phyloP scores from a whole-genome alignment of 2,797 vertebrate species.

The Alfaro cultratus region DNA sequence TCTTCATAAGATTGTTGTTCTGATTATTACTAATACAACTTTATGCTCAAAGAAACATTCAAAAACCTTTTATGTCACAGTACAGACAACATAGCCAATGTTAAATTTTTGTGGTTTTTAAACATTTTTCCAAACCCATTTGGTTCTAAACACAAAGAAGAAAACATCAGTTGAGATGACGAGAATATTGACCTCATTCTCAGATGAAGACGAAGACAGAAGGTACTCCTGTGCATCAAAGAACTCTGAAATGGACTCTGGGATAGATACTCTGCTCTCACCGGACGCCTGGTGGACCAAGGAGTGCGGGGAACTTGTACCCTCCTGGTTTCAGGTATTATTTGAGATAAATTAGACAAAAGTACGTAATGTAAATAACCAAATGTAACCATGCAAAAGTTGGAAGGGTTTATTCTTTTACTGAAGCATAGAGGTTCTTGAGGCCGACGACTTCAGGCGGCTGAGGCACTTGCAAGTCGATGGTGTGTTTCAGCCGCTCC shows the following conservation, averaged over 20 bases:
- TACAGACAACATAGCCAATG: background rate
- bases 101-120: background rate
- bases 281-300: constrained; percentile 92
- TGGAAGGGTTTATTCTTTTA: constrained; percentile 69
- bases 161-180: background rate
- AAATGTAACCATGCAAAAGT: background rate
- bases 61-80: background rate
- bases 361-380: background rate
- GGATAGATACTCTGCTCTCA: constrained; percentile 90
- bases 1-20: no score
- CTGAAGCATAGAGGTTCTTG: constrained; percentile 82
- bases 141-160: background rate
- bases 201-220: constrained; percentile 96
- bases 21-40: background rate
- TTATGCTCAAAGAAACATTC: background rate
- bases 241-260: constrained; percentile 95
- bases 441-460: constrained; percentile 86
- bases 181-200: constrained; percentile 89
- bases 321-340: constrained; percentile 78
- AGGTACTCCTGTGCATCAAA: constrained; percentile 97
- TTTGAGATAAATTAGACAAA: background rate
- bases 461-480: constrained; percentile 84
- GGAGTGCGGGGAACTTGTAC: constrained; percentile 77
- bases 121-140: background rate
- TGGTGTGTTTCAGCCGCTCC: constrained; percentile 86